Evolutionary conservation across 2,797 vertebrate species (phyloP), one percentile per base, ranked within the genome.

Genomic region (Distichodus sexfasciatus): DNA sequence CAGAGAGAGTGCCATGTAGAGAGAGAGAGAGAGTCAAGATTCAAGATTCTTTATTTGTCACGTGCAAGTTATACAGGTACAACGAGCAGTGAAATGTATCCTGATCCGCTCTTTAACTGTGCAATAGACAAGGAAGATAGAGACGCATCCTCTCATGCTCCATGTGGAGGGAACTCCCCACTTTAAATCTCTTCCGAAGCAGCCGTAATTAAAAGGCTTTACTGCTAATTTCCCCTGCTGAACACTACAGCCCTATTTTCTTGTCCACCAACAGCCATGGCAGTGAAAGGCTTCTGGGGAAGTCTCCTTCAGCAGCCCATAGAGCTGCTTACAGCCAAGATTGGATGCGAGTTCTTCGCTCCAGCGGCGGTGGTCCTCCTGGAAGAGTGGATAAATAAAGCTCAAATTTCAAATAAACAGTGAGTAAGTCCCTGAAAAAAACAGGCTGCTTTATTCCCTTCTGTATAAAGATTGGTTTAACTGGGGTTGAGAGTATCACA

Each of bases 131-230:
- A n/a, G n/a, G n/a, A n/a, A n/a, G n/a, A n/a, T n/a, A n/a, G n/a
- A n/a, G n/a, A n/a, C n/a, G n/a, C n/a, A n/a, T n/a, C n/a, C n/a
- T n/a, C n/a, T n/a, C n/a, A n/a, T 1, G 26, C 44, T 60, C 17
- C 47, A 47, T 28, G 5, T 35, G 14, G 54, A 60, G 70, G 35
- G 33, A 50, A 66, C 65, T 44, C 57, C 57, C 29, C 2, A 29
- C 61, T 59, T 31, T 69, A 74, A 65, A 59, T 44, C 60, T 59
- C 44, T 38, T 58, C 48, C 12, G 48, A 59, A 70, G 21, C 35
- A 67, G 17, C 44, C 47, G 43, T 66, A 76, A 73, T 55, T 55
- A 50, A 73, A 69, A 73, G 11, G 35, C 59, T 61, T 66, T 60
- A 33, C 38, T 70, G 44, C 10, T 35, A 57, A 44, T 73, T 66